Conservation (phyloP, 1,140 invertebrate genomes). For the Protaetia brevitarsis region DNA sequence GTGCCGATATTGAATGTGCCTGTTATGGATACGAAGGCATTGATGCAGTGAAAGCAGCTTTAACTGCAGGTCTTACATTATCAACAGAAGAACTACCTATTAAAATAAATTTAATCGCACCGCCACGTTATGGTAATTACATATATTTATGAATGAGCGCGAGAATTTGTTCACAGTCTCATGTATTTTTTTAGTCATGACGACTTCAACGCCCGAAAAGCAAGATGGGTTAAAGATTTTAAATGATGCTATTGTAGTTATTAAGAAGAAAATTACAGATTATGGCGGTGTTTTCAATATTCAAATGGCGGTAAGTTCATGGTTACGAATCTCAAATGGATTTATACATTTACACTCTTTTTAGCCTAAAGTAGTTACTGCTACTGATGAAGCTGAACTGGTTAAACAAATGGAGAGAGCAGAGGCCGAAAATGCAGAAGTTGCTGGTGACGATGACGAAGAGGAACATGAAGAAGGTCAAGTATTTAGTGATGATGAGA, state of each 20-base stretch:
- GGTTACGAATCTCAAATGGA: neutral
- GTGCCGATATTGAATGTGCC: constrained; percentile 96
- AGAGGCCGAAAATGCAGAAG: constrained; percentile 91
- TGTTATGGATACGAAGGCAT: constrained; percentile 99
- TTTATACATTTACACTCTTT: constrained; percentile 35
- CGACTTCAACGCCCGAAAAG: constrained; percentile 95
- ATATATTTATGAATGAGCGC: neutral
- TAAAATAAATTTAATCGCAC: constrained; percentile 98
- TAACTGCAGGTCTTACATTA: constrained; percentile 87
- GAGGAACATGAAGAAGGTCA: constrained; percentile 61
- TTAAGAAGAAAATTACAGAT: constrained; percentile 78
- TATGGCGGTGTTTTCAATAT: constrained; percentile 91
- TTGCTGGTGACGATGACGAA: constrained; percentile 85
- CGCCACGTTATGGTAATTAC: constrained; percentile 84
- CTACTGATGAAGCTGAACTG: constrained; percentile 94
- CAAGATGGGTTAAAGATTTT: constrained; percentile 87
- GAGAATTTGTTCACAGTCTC: neutral
- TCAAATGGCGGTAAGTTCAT: constrained; percentile 81
- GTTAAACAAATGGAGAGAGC: constrained; percentile 89
- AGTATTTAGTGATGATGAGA: constrained; percentile 50
- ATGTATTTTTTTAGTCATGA: constrained; percentile 77
- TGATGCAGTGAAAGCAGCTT: constrained; percentile 94
- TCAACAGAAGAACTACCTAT: constrained; percentile 93
- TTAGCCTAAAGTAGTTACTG: constrained; percentile 96
- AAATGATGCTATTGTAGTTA: constrained; percentile 84